Base-by-base conservation (phyloP, 35 echinoderm and acorn worm species). In the Ophioderma brevispina region DNA sequence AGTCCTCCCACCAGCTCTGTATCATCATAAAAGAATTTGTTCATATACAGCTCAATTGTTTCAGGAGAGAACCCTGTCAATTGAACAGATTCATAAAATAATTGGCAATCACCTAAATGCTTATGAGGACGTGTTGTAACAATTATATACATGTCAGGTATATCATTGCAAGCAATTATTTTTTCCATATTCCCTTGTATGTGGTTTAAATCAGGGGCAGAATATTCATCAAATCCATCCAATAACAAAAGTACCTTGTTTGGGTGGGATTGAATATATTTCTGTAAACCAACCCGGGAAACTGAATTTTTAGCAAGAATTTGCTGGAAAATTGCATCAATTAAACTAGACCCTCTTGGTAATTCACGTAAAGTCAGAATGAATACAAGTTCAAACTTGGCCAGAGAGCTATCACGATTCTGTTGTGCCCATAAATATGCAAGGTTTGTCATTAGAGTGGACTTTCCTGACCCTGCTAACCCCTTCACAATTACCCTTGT, bases 161-260 rank as follows among this genome's bases (percentile, higher is more conserved):
- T 32, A 49, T 19, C 18, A 32, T 46, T 40, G 14, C 37, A 39
- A 11, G 25, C 25, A 23, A 83, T 38, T 10, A 83, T 28, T 49
- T 83, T 40, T 50, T 49, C 18, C 28, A 83, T n/a, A 40, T 23
- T 43, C 23, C 37, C 39, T 4, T 37, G 13, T n/a, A 19, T 35
- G 39, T 83, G 25, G 25, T 23, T 32, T 21, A 83, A 33, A 50
- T 49, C 81, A 83, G 25, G 41, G 23, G 81, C 37, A 15, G 81
- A 46, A 31, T 49, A 28, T 46, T 83, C 81, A 32, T 83, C 81
- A 15, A 83, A 33, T 13, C 81, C 81, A n/a, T 83, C 81, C 40
- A 83, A 33, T 19, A 83, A 25, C 14, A 83, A 49, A 30, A 83
- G 81, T 15, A 83, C 28, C 33, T 40, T 5, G 6, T 83, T 13